Evolutionary conservation across 2,113 vertebrate genomes (phyloP), one percentile per base, ranked within the genome.

Genomic region (Piprites chloris): DNA sequence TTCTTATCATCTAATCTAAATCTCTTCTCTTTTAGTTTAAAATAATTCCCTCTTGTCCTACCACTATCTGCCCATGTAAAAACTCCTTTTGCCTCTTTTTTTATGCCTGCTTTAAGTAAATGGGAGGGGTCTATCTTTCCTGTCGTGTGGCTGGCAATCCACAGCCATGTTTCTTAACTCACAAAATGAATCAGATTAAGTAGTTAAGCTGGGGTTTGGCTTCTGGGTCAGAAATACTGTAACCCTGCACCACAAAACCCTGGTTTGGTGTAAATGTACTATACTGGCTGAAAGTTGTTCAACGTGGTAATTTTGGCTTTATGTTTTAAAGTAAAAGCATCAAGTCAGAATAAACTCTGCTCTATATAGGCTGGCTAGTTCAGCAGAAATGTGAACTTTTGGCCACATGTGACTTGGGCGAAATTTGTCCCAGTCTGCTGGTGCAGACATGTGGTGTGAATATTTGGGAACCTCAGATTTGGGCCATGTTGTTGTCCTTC

Each of bases 391-490:
- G 28, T 35, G 39, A 49, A 28, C 12, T 69, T 79, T 55, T 55
- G 39, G 35, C 46, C 35, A 33, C 56, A 65, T 32, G 21, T 87
- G 32, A 28, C 27, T 27, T 59, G 35, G 15, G 24, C 39, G 14
- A 71, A 39, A 61, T 66, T 61, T 84, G 41, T 66, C 74, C 46
- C 9, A 10, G 33, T 39, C 56, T 41, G 47, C 41, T 33, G 39
- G 26, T 10, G 33, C 1, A 0, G 33, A 67, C 55, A 46, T 35
- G 16, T 30, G 50, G 37, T 53, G 26, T 0, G 0, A n/a, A 28
- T 47, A 7, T 47, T 41, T 50, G 23, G 46, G 68, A 76, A 23
- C 39, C 23, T 72, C 16, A 30, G 11, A n/a, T 66, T 33, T 33
- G 21, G 21, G 41, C 28, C 33, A 4, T 42, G 41, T 3, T 1